phyloP scores from a whole-genome alignment of 2,797 vertebrate species.

The Hypotaenidia okinawae region DNA sequence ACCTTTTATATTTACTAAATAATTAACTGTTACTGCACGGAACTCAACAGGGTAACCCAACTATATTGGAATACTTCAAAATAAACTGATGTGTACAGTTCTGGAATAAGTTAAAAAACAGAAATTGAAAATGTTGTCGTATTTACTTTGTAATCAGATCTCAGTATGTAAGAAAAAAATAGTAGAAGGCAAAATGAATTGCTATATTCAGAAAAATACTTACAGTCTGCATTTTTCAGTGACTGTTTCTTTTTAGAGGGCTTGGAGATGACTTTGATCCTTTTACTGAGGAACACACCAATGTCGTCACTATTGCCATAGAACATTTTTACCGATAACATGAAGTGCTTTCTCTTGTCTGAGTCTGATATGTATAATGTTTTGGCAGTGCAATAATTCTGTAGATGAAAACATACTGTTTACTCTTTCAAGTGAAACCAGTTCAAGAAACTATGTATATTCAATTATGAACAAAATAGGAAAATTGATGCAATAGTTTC shows the following conservation, averaged over 20 bases:
- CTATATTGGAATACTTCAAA: neutral
- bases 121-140: neutral
- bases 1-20: neutral
- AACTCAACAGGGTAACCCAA: neutral
- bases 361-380: conserved; percentile 99
- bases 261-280: conserved; percentile 99
- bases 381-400: conserved; percentile 99
- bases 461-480: neutral
- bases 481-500: neutral
- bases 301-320: conserved; percentile 98
- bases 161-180: neutral
- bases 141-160: neutral
- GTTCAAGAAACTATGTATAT: neutral
- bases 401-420: conserved; percentile 60
- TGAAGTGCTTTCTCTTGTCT: conserved; percentile 99
- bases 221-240: conserved; percentile 97
- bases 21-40: neutral
- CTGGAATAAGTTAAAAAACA: neutral
- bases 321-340: conserved; percentile 99
- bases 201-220: conserved; percentile 70
- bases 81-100: neutral
- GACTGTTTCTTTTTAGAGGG: conserved; percentile 99
- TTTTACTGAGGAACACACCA: conserved; percentile 98
- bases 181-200: neutral
- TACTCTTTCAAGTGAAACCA: neutral